Evolutionary conservation across 2,797 vertebrate genomes (phyloP).

Genomic region (Sebastes baramenuke): DNA sequence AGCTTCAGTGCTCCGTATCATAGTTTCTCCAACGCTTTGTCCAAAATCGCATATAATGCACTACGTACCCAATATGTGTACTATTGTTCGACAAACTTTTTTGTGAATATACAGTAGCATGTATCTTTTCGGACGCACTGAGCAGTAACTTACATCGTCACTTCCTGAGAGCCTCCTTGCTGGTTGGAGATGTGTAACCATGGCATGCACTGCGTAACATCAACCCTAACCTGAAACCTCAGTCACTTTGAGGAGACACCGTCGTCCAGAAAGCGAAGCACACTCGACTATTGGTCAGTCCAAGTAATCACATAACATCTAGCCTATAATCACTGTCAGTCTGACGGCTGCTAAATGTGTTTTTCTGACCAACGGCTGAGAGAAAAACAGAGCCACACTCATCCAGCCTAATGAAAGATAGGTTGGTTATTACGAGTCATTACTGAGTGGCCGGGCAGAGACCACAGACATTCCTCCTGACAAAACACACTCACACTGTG

Average conservation of each 20-base stretch:
- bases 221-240: not conserved
- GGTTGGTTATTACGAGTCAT: constrained; percentile 58
- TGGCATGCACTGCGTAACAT: not conserved
- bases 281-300: not conserved
- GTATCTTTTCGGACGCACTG: not conserved
- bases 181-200: not conserved
- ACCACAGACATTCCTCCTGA: constrained; percentile 64
- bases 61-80: not conserved
- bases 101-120: not conserved
- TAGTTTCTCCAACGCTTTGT: not conserved
- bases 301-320: not conserved
- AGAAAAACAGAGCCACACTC: constrained; percentile 26
- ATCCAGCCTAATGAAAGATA: constrained; percentile 49
- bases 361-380: constrained; percentile 23
- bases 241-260: not conserved
- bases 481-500: constrained; percentile 61
- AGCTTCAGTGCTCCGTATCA: not conserved
- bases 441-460: constrained; percentile 37
- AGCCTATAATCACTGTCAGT: constrained; percentile 9
- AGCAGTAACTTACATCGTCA: not conserved
- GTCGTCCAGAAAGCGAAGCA: not conserved
- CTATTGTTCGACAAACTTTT: not conserved
- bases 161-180: not conserved
- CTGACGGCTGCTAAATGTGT: constrained; percentile 32
- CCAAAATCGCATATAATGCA: not conserved